Percentiles rank a stretch among this genome's conserved stretches.
phyloP scores from a whole-genome alignment of 2,113 vertebrate genomes.

The Eretmochelys imbricata region DNA sequence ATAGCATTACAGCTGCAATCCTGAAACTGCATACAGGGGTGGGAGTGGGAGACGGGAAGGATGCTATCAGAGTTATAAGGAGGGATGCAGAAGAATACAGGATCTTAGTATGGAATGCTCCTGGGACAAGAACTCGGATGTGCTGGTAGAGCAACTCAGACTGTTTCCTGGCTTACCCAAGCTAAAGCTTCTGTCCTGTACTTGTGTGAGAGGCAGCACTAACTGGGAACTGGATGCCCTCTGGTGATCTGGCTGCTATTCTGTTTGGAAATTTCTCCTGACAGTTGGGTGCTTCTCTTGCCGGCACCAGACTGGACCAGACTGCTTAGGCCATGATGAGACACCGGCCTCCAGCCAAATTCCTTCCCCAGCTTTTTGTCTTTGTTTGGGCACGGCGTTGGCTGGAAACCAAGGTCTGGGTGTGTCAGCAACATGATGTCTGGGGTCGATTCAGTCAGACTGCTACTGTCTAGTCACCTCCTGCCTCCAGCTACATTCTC shows the following conservation, averaged over 20 bases:
- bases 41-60: neutral
- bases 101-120: neutral
- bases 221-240: accelerated
- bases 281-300: neutral
- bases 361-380: slow-evolving; percentile 20
- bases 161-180: neutral
- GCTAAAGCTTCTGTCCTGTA: neutral
- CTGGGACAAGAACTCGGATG: neutral
- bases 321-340: slow-evolving; percentile 29
- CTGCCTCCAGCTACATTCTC: neutral
- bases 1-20: neutral
- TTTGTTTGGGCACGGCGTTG: neutral
- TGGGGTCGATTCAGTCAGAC: neutral
- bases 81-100: accelerated
- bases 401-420: neutral
- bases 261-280: neutral
- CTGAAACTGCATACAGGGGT: neutral
- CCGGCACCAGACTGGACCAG: neutral
- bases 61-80: neutral
- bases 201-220: neutral
- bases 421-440: neutral
- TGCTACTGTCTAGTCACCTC: slow-evolving; percentile 28
- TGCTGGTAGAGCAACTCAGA: neutral
- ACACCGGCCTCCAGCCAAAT: slow-evolving; percentile 49
- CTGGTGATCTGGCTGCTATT: neutral